Conservation (phyloP, 2,113 vertebrate genomes). For the Sclerurus mexicanus region DNA sequence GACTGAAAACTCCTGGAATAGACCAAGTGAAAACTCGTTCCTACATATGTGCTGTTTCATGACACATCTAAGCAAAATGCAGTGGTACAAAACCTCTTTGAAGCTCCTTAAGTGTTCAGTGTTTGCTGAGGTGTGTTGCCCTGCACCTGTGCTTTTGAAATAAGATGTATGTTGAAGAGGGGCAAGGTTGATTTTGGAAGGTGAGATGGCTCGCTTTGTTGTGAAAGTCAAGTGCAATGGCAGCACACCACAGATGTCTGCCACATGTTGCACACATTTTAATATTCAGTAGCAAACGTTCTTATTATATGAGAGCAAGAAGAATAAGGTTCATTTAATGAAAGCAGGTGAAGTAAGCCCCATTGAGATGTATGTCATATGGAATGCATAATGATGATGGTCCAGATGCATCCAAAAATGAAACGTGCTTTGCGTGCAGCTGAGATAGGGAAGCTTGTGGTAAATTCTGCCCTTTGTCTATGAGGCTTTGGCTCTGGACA, state of each 20-base stretch:
- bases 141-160: constrained; percentile 24
- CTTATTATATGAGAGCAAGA: constrained; percentile 46
- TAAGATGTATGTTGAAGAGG: constrained; percentile 6
- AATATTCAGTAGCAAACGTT: constrained; percentile 51
- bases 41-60: neutral
- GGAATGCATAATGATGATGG: constrained; percentile 43
- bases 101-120: neutral
- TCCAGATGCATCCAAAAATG: constrained; percentile 32
- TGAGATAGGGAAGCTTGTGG: constrained; percentile 27
- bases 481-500: constrained; percentile 55
- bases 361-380: constrained; percentile 12
- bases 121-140: constrained; percentile 8
- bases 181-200: constrained; percentile 42
- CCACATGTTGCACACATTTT: constrained; percentile 55
- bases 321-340: constrained; percentile 40
- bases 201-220: constrained; percentile 43
- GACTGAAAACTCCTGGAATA: neutral
- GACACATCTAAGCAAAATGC: neutral
- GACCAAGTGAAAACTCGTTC: neutral
- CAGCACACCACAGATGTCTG: constrained; percentile 48
- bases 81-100: neutral
- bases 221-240: constrained; percentile 44
- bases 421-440: constrained; percentile 26
- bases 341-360: constrained; percentile 53
- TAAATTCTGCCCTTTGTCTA: constrained; percentile 54